Evolutionary conservation across 2,113 vertebrate genomes (phyloP).

Genomic region (Pachycephala philippinensis): DNA sequence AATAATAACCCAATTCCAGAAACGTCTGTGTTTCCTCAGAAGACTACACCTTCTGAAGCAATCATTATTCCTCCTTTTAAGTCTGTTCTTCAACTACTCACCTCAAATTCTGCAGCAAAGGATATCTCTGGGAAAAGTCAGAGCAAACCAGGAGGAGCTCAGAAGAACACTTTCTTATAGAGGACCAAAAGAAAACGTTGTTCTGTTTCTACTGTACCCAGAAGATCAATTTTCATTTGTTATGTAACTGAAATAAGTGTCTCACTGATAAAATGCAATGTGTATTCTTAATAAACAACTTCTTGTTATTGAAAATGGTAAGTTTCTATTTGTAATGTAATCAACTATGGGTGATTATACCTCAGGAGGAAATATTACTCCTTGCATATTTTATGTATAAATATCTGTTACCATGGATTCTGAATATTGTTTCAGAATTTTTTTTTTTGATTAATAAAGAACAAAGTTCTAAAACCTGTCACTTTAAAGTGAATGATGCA

Average conservation of each 20-base stretch:
- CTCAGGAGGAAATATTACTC: neutral
- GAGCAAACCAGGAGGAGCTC: neutral
- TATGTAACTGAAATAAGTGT: neutral
- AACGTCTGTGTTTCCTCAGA: neutral
- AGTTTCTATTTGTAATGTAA: neutral
- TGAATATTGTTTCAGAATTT: neutral
- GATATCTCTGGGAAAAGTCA: neutral
- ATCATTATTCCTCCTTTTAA: neutral
- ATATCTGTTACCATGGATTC: neutral
- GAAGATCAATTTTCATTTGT: neutral
- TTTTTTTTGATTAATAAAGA: neutral
- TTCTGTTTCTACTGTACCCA: neutral
- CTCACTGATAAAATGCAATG: neutral
- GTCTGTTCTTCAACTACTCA: neutral
- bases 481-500: neutral
- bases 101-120: neutral
- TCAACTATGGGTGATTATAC: neutral
- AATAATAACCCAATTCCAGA: neutral
- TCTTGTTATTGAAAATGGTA: neutral
- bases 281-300: neutral
- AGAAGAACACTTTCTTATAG: neutral
- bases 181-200: neutral
- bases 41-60: neutral
- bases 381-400: neutral
- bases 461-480: neutral